These are phyloP conservation scores for Muraenolepis orangiensis DNA, from an alignment of 2,797 vertebrate species.

Conservation along the genomic window DNA sequence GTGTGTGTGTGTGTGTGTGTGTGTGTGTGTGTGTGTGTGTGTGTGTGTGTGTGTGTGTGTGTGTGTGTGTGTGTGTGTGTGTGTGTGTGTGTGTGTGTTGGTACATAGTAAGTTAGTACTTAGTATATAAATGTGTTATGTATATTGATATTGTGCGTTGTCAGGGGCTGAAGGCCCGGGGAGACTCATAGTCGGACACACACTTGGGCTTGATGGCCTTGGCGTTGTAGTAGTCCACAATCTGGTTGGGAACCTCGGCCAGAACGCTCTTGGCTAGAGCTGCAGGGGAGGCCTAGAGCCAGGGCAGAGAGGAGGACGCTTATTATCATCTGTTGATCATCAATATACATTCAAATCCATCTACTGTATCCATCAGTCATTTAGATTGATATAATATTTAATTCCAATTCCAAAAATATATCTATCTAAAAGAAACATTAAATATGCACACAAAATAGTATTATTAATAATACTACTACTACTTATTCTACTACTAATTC, in stretches of 20 bases:
- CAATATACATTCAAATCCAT: neutral
- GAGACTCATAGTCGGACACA: conserved; percentile 92
- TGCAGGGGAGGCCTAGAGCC: conserved; percentile 88
- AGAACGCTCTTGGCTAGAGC: conserved; percentile 97
- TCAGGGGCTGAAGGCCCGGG: conserved; percentile 93
- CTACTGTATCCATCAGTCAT: neutral
- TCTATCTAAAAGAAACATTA: no score
- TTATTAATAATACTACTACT: no score
- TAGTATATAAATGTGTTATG: conserved; percentile 71
- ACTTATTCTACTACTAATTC: no score
- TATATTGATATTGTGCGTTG: conserved; percentile 60
- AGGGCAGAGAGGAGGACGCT: neutral
- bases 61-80: conserved; percentile 73
- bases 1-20: conserved; percentile 20
- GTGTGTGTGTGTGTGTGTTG: conserved; percentile 60
- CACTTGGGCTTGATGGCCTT: conserved; percentile 98
- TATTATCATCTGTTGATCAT: neutral
- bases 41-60: conserved; percentile 60
- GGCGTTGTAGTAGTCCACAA: conserved; percentile 99
- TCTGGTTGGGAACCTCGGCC: conserved; percentile 99
- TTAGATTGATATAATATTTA: no score
- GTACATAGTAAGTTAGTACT: no score
- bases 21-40: conserved; percentile 73
- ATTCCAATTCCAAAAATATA: no score
- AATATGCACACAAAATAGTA: no score